Evolutionary conservation across 2,113 vertebrate species (phyloP), one percentile per base, ranked within the genome.

Genomic region (Zosterops japonicus): DNA sequence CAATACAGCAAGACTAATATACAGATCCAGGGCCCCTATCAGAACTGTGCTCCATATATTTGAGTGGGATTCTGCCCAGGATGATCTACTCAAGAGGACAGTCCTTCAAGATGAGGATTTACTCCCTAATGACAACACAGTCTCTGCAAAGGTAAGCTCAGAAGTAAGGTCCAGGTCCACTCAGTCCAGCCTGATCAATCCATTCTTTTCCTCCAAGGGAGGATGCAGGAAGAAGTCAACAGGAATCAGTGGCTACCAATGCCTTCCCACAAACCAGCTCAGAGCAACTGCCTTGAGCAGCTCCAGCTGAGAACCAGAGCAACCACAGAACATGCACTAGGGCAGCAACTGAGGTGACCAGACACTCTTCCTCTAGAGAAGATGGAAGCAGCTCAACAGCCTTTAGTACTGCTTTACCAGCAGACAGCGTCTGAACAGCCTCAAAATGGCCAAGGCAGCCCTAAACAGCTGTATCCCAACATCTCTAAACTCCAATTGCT

Each of bases 31-130:
- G 27, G 27, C 5, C 29, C 20, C 27, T 69, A 25, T 49, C 49
- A 65, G 39, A 90, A 56, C 27, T 0, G 0, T 12, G 4, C 17
- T 56, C 41, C 8, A 12, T 17, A 52, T 4, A 23, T 42, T 46
- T n/a, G 12, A 50, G 35, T 5, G 22, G 4, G 36, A 77, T 53
- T 83, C 36, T 87, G 42, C 33, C 53, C 11, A 46, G 29, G 9
- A 60, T 33, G 11, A 63, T 12, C 59, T 52, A 19, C 29, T 61
- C 21, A 49, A 8, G 39, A 1, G 9, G 50, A 71, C 23, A 57
- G 59, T 19, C 53, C 44, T 64, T 68, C 35, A 64, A 57, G 27
- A 56, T 11, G 14, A 31, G 27, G 15, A 60, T 63, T 80, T 56
- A 61, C 11, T 78, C 9, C n/a, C 39, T 50, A 75, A 46, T 5